Evolutionary conservation across 1,140 invertebrate species (phyloP).

Genomic region (Zaprionus taronus): DNA sequence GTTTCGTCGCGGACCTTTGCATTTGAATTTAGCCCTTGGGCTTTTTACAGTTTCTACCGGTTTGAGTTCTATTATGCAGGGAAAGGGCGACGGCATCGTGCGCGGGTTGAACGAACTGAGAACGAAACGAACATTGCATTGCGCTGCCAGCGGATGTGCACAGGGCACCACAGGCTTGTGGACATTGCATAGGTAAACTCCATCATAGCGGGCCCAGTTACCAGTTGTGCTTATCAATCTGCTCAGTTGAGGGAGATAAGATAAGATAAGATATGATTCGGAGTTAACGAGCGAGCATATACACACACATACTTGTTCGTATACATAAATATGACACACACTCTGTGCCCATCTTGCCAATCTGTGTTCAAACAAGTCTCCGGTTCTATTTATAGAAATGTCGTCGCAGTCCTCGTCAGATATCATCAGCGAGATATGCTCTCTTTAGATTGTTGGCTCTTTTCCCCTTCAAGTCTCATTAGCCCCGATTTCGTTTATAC

Average conservation of each 20-base stretch:
- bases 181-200: conserved; percentile 7
- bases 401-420: background rate
- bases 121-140: conserved; percentile 9
- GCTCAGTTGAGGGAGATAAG: conserved; percentile 22
- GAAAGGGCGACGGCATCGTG: background rate
- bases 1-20: conserved; percentile 22
- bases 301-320: background rate
- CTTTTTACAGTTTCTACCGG: conserved; percentile 33
- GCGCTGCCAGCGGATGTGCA: conserved; percentile 35
- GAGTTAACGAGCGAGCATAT: conserved; percentile 1
- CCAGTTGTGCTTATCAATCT: conserved; percentile 36
- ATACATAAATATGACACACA: background rate
- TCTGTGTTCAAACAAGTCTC: conserved; percentile 21
- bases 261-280: conserved; percentile 52
- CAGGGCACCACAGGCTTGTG: conserved; percentile 11
- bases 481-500: background rate
- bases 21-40: conserved; percentile 28
- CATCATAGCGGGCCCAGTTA: conserved; percentile 1
- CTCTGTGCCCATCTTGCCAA: conserved; percentile 20
- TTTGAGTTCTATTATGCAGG: conserved; percentile 27
- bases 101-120: conserved; percentile 41
- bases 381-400: conserved; percentile 53
- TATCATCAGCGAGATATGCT: conserved; percentile 24
- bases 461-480: background rate
- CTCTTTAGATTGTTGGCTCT: background rate